phyloP scores from a whole-genome alignment of 2,888 invertebrate species.

The Nebria brevicollis region DNA sequence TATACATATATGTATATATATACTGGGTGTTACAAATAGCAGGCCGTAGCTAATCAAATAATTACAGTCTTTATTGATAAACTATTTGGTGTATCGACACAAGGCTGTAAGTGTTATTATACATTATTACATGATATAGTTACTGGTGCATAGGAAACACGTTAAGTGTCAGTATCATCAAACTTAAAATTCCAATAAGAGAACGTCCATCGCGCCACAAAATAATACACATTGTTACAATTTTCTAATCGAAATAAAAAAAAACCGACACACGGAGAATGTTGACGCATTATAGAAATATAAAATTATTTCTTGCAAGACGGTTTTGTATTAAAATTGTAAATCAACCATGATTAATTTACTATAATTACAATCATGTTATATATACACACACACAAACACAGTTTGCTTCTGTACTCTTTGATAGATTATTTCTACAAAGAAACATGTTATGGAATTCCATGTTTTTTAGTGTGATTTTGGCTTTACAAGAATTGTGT shows the following conservation, averaged over 20 bases:
- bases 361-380: constrained; percentile 11
- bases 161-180: background rate
- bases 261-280: constrained; percentile 13
- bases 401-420: background rate
- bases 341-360: constrained; percentile 14
- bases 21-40: constrained; percentile 12
- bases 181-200: constrained; percentile 9
- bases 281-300: constrained; percentile 36
- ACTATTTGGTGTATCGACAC: constrained; percentile 22
- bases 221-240: constrained; percentile 18
- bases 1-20: background rate
- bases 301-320: background rate
- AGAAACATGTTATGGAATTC: too few species aligned
- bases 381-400: background rate
- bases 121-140: constrained; percentile 16
- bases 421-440: too few species aligned
- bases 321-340: constrained; percentile 18
- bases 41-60: constrained; percentile 22
- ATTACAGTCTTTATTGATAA: constrained; percentile 29
- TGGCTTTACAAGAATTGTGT: too few species aligned
- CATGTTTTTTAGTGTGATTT: too few species aligned
- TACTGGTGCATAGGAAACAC: background rate
- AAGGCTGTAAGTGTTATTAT: constrained; percentile 24
- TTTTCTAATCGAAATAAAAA: background rate
- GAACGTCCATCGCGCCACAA: constrained; percentile 2